These are phyloP conservation scores for Gavialis gangeticus DNA, from an alignment of 2,113 vertebrate genomes.

Conservation along the genomic window DNA sequence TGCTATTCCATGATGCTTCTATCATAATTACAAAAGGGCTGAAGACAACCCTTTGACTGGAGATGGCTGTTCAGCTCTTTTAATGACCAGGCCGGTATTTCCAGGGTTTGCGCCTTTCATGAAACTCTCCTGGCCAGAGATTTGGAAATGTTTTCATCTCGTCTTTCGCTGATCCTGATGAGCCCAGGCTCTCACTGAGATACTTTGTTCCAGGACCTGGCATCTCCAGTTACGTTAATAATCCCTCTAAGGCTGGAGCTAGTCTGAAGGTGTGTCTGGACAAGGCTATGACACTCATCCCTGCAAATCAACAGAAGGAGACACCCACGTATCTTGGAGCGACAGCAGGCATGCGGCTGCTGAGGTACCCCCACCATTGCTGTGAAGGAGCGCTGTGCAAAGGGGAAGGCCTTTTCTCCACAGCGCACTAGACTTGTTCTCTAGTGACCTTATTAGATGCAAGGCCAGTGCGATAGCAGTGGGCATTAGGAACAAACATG, in stretches of 20 bases:
- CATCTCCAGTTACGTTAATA: constrained; percentile 62
- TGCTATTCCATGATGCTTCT: constrained; percentile 69
- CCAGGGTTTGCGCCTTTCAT: background rate
- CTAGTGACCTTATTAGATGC: too few species aligned
- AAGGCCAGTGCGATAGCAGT: too few species aligned
- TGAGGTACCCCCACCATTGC: constrained; percentile 57
- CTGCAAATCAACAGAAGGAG: constrained; percentile 29
- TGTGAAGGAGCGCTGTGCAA: rapidly evolving
- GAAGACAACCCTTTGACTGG: background rate
- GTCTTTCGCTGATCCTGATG: too few species aligned
- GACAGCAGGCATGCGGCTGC: constrained; percentile 81
- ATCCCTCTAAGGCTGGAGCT: constrained; percentile 53
- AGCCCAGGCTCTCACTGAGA: background rate
- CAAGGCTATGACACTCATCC: constrained; percentile 63
- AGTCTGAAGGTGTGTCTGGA: constrained; percentile 77
- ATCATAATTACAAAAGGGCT: constrained; percentile 19
- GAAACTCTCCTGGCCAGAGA: background rate
- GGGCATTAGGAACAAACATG: too few species aligned
- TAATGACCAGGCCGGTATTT: background rate
- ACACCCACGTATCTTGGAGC: constrained; percentile 78
- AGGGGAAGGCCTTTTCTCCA: background rate
- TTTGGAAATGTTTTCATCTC: too few species aligned
- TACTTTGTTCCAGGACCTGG: constrained; percentile 69
- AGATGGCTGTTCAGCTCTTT: background rate
- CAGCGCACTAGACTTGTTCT: too few species aligned